Percentiles rank a stretch among this genome's conserved stretches.
phyloP scores from a whole-genome alignment of 2,888 invertebrate species.

The Eupeodes latifasciatus region DNA sequence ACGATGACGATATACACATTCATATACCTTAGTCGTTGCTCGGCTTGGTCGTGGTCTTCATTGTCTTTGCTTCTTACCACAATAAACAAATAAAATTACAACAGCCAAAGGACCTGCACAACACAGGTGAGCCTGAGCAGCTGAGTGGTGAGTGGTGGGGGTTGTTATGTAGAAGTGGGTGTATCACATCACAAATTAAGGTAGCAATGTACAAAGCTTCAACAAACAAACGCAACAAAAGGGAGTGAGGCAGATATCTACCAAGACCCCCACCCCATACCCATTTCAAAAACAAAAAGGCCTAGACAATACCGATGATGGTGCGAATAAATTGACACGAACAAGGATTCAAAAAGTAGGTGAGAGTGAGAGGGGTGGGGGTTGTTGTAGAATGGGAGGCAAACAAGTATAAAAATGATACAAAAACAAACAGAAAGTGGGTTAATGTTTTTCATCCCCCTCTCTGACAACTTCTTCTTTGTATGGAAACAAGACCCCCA shows the following conservation, averaged over 20 bases:
- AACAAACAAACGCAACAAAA: conserved; percentile 48
- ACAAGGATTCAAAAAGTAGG: not conserved
- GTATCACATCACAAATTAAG: conserved; percentile 74
- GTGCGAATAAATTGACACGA: conserved; percentile 56
- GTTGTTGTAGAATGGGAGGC: not conserved
- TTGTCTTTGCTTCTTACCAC: conserved; percentile 24
- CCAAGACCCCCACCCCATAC: not conserved
- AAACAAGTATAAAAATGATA: conserved; percentile 62
- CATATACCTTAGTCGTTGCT: not conserved
- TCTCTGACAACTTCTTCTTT: not conserved
- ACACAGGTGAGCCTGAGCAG: not conserved
- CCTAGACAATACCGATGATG: conserved; percentile 56
- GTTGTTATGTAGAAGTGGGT: not conserved
- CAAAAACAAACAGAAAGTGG: conserved; percentile 72
- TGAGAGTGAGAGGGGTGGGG: too few relatives aligned
- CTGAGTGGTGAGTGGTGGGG: conserved; percentile 6
- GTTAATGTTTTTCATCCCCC: conserved; percentile 66
- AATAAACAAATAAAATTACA: conserved; percentile 36
- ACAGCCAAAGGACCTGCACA: not conserved
- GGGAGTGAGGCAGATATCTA: not conserved
- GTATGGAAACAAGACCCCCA: not conserved
- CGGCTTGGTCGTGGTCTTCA: not conserved
- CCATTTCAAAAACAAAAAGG: conserved; percentile 29
- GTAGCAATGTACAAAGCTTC: conserved; percentile 62
- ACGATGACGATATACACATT: too few relatives aligned